phyloP scores from a whole-genome alignment of 1,140 invertebrate genomes.

The Neomicropteryx cornuta region DNA sequence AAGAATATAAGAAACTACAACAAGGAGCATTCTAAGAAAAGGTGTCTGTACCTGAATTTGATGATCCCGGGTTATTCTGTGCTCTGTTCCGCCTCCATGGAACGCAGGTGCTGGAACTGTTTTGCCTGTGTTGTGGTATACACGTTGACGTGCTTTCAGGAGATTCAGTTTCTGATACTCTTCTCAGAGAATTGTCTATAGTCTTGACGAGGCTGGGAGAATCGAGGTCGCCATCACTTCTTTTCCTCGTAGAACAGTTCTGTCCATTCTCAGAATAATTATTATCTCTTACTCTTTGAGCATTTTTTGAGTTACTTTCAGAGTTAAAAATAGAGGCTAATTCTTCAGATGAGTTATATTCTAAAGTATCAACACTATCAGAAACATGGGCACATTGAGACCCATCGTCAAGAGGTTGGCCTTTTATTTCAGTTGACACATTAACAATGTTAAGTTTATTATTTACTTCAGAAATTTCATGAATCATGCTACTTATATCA shows the following conservation, averaged over 20 bases:
- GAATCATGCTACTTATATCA: too few species aligned
- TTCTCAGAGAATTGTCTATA: conserved; percentile 34
- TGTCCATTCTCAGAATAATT: too few species aligned
- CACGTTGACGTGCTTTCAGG: too few species aligned
- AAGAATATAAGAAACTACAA: conserved; percentile 10
- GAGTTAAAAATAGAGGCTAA: conserved; percentile 45
- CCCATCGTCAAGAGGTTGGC: conserved; percentile 3
- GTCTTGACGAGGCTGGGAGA: conserved; percentile 36
- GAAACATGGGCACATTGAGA: conserved; percentile 9
- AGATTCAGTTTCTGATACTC: too few species aligned
- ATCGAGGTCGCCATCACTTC: conserved; percentile 23
- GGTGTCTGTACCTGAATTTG: conserved; percentile 12
- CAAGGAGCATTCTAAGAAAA: conserved; percentile 33
- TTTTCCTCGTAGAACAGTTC: too few species aligned
- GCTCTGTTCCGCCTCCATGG: conserved; percentile 13
- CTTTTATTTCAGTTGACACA: neutral
- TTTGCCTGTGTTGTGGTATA: too few species aligned
- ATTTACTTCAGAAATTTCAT: too few species aligned
- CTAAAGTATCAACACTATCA: conserved; percentile 37
- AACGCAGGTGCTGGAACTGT: too few species aligned
- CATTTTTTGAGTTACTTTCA: conserved; percentile 19
- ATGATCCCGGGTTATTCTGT: conserved; percentile 8
- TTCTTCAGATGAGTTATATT: conserved; percentile 50
- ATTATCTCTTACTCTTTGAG: too few species aligned
- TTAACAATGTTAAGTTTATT: too few species aligned